Base-by-base conservation (phyloP, 2,888 invertebrate genomes). In the Diarsia rubi region DNA sequence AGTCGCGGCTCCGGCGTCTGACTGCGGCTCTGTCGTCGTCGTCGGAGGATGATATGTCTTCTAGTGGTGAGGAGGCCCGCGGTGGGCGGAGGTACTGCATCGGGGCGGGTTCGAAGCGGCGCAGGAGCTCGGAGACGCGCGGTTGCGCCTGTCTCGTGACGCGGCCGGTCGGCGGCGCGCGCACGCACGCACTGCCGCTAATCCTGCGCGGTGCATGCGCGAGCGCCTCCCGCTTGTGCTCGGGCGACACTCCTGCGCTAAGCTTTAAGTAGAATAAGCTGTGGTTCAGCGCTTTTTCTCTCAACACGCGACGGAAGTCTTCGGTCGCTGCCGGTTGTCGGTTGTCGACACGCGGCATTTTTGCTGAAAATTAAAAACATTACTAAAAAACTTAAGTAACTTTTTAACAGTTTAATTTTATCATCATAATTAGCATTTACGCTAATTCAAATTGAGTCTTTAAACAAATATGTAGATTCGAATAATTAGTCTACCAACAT, bases 81-180 rank as follows among this genome's bases (percentile, higher is more conserved):
- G 96, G 96, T 14, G 95, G 94, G 68, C 96, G 94, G 63, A 96
- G 91, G 90, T 96, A 96, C 93, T 96, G 96, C 96, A 96, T 96
- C 79, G 94, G 96, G 75, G 89, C 93, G 54, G 95, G 95, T 78
- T 96, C 96, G 87, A 96, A 96, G 47, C 94, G 94, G 57, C 95
- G 93, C 74, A 96, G 88, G 57, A 96, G 93, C 70, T 96, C 96
- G 16, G 95, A 95, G 78, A 96, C 94, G 80, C 96, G 94, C 74
- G 96, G 95, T 86, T 96, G 96, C 85, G 94, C 92, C 84, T 93
- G 92, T 73, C 94, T 91, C 68, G 90, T 78, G 85, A 94, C 89
- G 92, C 95, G 95, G 92, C 92, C 93, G 90, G 85, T 91, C 90
- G 90, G 89, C 90, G 92, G 92, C 94, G 94, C 93, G 93, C 94